These are phyloP conservation scores for Dipodomys merriami DNA, from an alignment of 2,113 vertebrate species.

Conservation along the genomic window DNA sequence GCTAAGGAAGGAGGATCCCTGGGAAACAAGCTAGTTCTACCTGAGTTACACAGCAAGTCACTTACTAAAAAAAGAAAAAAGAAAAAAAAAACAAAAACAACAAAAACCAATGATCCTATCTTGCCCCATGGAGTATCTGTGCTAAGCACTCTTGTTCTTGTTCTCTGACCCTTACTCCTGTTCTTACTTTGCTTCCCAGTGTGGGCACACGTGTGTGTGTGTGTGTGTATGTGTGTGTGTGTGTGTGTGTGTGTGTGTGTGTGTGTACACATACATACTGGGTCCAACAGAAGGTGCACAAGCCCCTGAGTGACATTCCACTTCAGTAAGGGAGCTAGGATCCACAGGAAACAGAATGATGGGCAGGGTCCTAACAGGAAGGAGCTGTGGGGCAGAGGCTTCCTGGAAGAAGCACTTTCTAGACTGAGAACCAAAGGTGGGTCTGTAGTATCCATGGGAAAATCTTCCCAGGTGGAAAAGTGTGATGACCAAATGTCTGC, in stretches of 20 bases:
- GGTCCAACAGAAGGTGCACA: not conserved
- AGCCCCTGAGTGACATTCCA: not conserved
- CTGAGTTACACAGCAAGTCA: too few species aligned
- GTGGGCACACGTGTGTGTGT: too few species aligned
- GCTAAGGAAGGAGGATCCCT: too few species aligned
- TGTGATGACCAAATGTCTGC: not conserved
- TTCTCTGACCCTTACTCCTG: not conserved
- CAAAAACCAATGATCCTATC: not conserved
- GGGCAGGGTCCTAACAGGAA: not conserved
- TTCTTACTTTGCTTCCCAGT: not conserved
- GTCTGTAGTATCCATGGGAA: not conserved
- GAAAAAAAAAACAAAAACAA: too few species aligned
- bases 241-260: not conserved
- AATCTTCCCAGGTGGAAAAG: not conserved
- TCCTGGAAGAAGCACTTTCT: constrained; percentile 37
- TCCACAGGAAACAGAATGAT: not conserved
- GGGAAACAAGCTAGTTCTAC: too few species aligned
- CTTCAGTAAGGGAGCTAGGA: not conserved
- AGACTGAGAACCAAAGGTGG: not conserved
- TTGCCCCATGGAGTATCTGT: not conserved
- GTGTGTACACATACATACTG: not conserved
- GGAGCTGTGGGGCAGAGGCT: not conserved
- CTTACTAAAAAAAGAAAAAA: too few species aligned
- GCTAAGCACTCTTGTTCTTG: not conserved
- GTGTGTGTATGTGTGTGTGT: not conserved